phyloP scores from a whole-genome alignment of 2,888 invertebrate genomes.

The Ecdyonurus torrentis region DNA sequence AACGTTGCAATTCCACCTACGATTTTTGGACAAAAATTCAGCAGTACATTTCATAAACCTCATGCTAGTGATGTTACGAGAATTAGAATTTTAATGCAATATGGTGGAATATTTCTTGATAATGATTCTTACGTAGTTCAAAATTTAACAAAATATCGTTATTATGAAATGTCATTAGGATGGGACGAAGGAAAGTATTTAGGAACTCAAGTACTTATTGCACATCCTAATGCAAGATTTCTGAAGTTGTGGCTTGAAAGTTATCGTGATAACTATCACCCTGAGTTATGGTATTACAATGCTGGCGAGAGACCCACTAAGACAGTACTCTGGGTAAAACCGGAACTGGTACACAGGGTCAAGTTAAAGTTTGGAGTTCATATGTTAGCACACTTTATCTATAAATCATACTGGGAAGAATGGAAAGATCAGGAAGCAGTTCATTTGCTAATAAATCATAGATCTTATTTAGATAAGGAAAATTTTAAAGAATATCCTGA shows the following conservation, averaged over 20 bases:
- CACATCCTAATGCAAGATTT: constrained; percentile 21
- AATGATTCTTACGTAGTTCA: constrained; percentile 21
- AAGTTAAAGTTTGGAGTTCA: constrained; percentile 15
- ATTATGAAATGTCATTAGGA: constrained; percentile 21
- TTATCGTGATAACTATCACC: constrained; percentile 18
- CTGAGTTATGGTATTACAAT: constrained; percentile 19
- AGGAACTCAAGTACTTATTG: constrained; percentile 17
- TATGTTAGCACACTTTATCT: neutral
- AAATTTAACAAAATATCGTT: constrained; percentile 19
- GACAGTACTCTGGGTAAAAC: constrained; percentile 16
- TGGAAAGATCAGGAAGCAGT: neutral
- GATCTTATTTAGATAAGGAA: neutral
- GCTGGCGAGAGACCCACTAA: constrained; percentile 20
- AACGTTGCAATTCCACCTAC: neutral
- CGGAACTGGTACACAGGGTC: constrained; percentile 19
- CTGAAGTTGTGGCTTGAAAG: constrained; percentile 19
- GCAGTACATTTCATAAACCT: constrained; percentile 4
- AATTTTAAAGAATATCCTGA: neutral
- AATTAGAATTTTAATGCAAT: constrained; percentile 18
- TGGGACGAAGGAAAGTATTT: constrained; percentile 15
- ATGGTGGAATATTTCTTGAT: constrained; percentile 23
- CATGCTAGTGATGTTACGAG: constrained; percentile 15
- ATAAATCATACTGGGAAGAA: neutral
- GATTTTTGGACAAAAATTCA: neutral
- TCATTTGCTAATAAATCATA: neutral